Evolutionary conservation across 2,797 vertebrate species (phyloP), one percentile per base, ranked within the genome.

Genomic region (Geotrypetes seraphini): DNA sequence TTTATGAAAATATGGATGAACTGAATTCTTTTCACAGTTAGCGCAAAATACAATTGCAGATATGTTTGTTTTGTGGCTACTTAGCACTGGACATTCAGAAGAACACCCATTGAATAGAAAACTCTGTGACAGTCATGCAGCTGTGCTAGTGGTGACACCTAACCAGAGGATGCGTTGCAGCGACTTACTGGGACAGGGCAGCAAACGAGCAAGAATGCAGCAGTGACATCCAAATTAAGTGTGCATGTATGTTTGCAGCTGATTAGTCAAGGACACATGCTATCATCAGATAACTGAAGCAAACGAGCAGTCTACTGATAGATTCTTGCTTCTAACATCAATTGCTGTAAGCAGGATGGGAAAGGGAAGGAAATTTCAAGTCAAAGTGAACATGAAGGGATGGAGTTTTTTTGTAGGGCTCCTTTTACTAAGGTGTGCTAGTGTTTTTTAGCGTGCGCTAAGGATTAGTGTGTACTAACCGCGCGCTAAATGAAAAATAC

Each of bases 221-320:
- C 25, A 43, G 27, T 3, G 10, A 61, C 32, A 39, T 45, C 36
- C 42, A 59, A 57, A 54, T 61, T 54, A 65, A 32, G 55, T 44
- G 36, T 29, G 26, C 48, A 39, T 34, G 47, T 39, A 19, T 43
- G 7, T 43, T 36, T 39, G 26, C n/a, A n/a, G n/a, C n/a, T n/a
- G n/a, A n/a, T n/a, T n/a, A n/a, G n/a, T n/a, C n/a, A n/a, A 32
- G 51, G 43, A 44, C 45, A 26, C 39, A 42, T 27, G 24, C 34
- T 41, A 25, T 53, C 54, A 58, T 48, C 59, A 68, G 56, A 60
- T n/a, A n/a, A n/a, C n/a, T n/a, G n/a, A n/a, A n/a, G n/a, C n/a
- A n/a, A n/a, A n/a, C 73, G 73, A 71, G 38, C 28, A 13, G 39
- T 39, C 62, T 47, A 22, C 50, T 52, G 50, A 43, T 33, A 47